Evolutionary conservation across 2,797 vertebrate species (phyloP).

Genomic region (Ctenosaura bakeri): DNA sequence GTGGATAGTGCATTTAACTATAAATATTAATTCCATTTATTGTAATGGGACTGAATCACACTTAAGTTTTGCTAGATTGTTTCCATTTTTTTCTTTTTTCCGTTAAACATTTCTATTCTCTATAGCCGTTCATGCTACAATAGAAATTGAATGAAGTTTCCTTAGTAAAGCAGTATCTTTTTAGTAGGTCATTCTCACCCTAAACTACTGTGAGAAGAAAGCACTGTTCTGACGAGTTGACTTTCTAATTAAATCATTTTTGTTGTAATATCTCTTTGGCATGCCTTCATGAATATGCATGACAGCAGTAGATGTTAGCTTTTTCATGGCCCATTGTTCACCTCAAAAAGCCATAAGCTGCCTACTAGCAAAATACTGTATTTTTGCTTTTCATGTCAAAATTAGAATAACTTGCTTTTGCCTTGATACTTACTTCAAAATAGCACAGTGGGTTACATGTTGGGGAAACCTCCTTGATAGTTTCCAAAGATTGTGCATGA

Average conservation of each 20-base stretch:
- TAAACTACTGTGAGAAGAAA: constrained; percentile 64
- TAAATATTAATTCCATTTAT: neutral
- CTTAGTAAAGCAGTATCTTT: constrained; percentile 67
- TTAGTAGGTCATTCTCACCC: constrained; percentile 71
- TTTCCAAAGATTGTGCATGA: constrained; percentile 49
- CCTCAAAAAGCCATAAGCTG: constrained; percentile 63
- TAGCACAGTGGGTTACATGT: constrained; percentile 48
- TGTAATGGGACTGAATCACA: neutral
- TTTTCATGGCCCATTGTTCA: constrained; percentile 62
- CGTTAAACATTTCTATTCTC: constrained; percentile 36
- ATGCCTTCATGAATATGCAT: constrained; percentile 72
- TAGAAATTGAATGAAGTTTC: constrained; percentile 62
- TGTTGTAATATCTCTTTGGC: constrained; percentile 66
- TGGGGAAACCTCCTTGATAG: constrained; percentile 58
- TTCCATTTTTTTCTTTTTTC: neutral
- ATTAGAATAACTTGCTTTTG: constrained; percentile 53
- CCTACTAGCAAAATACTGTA: constrained; percentile 54
- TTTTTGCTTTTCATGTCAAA: constrained; percentile 56
- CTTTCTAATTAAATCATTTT: constrained; percentile 76
- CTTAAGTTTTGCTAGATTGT: neutral
- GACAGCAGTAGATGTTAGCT: constrained; percentile 55
- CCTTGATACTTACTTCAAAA: constrained; percentile 54
- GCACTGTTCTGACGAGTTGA: constrained; percentile 62
- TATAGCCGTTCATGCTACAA: constrained; percentile 38
- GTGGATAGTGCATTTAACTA: neutral